phyloP scores from a whole-genome alignment of 92 coral and sea anemone species.

The Siderastrea radians region DNA sequence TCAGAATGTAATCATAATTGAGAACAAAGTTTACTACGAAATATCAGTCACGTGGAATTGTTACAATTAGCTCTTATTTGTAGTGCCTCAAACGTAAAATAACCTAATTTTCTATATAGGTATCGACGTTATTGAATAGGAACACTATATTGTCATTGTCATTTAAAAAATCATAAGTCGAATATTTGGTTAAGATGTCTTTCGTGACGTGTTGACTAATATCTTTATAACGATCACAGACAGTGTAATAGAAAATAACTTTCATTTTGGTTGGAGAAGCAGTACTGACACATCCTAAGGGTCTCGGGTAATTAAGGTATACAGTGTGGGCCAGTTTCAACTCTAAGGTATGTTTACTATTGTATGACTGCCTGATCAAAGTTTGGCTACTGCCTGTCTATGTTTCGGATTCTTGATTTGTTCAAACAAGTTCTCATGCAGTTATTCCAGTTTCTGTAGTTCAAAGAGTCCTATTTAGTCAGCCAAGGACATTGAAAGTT shows the following conservation, averaged over 20 bases:
- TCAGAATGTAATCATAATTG: no score
- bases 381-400: conserved; percentile 24
- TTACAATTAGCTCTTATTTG: background rate
- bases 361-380: conserved; percentile 12
- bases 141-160: background rate
- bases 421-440: background rate
- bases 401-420: conserved; percentile 9
- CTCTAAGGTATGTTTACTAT: background rate
- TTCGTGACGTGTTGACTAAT: background rate
- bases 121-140: background rate
- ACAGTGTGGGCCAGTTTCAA: conserved; percentile 32
- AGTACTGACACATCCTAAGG: background rate
- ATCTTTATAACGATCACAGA: background rate
- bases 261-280: background rate
- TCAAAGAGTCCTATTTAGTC: no score
- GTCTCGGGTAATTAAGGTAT: conserved; percentile 7
- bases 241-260: conserved; percentile 25
- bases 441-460: no score
- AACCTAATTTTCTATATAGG: background rate
- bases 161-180: no score
- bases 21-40: no score
- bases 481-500: no score
- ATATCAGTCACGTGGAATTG: no score
- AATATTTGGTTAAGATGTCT: background rate
- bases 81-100: background rate